Conservation (phyloP, 2,888 invertebrate species). For the Tetranychus piercei region DNA sequence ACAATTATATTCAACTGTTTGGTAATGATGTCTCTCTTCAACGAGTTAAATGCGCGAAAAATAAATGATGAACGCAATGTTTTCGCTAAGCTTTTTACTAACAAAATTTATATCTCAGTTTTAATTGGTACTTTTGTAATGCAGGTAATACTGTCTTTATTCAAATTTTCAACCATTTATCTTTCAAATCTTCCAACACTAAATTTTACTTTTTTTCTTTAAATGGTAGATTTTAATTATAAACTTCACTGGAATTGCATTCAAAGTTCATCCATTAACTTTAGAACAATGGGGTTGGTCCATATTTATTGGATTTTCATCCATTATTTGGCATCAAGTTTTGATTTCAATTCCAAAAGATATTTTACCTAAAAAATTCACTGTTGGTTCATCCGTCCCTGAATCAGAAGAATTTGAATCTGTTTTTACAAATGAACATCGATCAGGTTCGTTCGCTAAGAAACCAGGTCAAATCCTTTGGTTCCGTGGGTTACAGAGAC, state of each 20-base stretch:
- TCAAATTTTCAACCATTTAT: not conserved
- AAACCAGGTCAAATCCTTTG: conserved; percentile 86
- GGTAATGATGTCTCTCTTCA: conserved; percentile 99
- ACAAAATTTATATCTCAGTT: conserved; percentile 98
- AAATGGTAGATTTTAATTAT: conserved; percentile 69
- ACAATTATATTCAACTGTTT: conserved; percentile 99
- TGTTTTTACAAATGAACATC: conserved; percentile 65
- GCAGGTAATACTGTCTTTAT: conserved; percentile 52
- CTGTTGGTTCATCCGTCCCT: conserved; percentile 83
- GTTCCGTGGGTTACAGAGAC: conserved; percentile 99
- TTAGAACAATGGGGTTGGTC: conserved; percentile 98
- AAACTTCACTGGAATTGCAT: conserved; percentile 90
- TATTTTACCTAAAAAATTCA: conserved; percentile 64
- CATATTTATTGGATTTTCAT: conserved; percentile 85
- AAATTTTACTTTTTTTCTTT: not conserved
- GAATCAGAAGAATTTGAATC: conserved; percentile 56
- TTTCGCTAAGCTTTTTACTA: conserved; percentile 67
- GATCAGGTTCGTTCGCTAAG: conserved; percentile 56
- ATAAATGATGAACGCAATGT: conserved; percentile 98
- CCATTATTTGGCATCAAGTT: conserved; percentile 90
- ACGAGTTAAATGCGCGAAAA: conserved; percentile 98
- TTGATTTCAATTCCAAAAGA: conserved; percentile 89
- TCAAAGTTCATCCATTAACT: conserved; percentile 74
- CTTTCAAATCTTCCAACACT: too few relatives aligned
- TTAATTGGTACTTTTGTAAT: conserved; percentile 85